These are phyloP conservation scores for Sinocyclocheilus rhinocerous DNA, from an alignment of 2,113 vertebrate species.

Conservation along the genomic window DNA sequence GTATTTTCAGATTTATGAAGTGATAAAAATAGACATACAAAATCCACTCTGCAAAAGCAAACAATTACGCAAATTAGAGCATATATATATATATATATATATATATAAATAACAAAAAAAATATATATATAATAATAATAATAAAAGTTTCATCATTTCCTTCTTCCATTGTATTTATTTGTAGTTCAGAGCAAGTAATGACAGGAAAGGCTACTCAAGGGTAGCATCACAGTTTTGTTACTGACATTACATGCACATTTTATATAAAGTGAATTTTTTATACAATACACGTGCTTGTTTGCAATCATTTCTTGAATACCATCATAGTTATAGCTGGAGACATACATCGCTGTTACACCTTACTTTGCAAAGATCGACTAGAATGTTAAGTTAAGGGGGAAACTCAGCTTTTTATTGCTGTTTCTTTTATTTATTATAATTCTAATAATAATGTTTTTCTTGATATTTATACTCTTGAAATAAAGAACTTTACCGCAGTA, in stretches of 20 bases:
- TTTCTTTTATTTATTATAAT: conserved; percentile 68
- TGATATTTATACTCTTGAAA: conserved; percentile 73
- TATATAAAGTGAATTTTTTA: conserved; percentile 55
- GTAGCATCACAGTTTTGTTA: conserved; percentile 31
- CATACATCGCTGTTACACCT: background rate
- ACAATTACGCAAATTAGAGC: no score
- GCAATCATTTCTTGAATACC: conserved; percentile 38
- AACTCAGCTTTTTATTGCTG: conserved; percentile 58
- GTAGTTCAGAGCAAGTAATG: background rate
- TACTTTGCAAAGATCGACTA: conserved; percentile 38
- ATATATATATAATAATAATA: no score
- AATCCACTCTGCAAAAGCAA: no score
- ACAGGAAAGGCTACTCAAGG: conserved; percentile 7
- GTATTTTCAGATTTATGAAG: no score
- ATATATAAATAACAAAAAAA: no score
- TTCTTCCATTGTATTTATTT: conserved; percentile 11
- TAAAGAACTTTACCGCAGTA: conserved; percentile 65
- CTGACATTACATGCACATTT: conserved; percentile 58
- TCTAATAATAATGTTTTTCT: conserved; percentile 55
- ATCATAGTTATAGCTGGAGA: conserved; percentile 59
- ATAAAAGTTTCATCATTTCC: conserved; percentile 15
- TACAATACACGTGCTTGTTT: conserved; percentile 49
- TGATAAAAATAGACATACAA: no score
- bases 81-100: no score
- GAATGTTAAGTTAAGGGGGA: conserved; percentile 50